These are phyloP conservation scores for Piprites chloris DNA, from an alignment of 2,113 vertebrate genomes.

Conservation along the genomic window DNA sequence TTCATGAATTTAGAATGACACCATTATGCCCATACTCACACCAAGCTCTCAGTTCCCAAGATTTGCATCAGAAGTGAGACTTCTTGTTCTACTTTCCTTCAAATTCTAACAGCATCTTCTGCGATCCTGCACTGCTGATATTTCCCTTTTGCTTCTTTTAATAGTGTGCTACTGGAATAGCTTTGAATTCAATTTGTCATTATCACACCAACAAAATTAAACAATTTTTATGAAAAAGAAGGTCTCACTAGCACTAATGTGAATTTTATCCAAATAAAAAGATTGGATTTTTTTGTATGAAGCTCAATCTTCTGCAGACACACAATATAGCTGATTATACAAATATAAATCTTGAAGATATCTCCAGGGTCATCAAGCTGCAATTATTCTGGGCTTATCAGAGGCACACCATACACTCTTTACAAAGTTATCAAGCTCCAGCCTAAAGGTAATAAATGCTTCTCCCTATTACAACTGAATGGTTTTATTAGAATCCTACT, in stretches of 20 bases:
- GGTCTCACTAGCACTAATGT: neutral
- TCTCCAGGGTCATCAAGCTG: neutral
- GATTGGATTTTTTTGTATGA: neutral
- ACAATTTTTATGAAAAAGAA: neutral
- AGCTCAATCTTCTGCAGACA: neutral
- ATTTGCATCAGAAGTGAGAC: conserved; percentile 65
- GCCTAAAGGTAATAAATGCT: neutral
- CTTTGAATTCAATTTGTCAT: neutral
- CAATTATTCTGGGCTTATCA: neutral
- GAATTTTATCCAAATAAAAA: neutral
- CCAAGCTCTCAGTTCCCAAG: conserved; percentile 43
- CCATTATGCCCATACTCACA: conserved; percentile 48
- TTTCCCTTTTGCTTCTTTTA: neutral
- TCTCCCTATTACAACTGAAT: neutral
- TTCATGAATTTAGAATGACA: conserved; percentile 66
- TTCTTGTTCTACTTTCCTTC: conserved; percentile 34
- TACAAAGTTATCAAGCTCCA: neutral
- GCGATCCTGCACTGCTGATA: neutral
- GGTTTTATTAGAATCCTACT: neutral
- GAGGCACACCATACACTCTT: neutral
- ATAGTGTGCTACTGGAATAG: neutral
- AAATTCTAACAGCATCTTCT: conserved; percentile 18
- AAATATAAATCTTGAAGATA: neutral
- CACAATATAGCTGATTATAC: neutral
- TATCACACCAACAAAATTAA: neutral